A percentile compares a stretch with the other conserved stretches of the same genome.
Conservation (phyloP, 2,113 vertebrate species). For the Emydura subglobosa region DNA sequence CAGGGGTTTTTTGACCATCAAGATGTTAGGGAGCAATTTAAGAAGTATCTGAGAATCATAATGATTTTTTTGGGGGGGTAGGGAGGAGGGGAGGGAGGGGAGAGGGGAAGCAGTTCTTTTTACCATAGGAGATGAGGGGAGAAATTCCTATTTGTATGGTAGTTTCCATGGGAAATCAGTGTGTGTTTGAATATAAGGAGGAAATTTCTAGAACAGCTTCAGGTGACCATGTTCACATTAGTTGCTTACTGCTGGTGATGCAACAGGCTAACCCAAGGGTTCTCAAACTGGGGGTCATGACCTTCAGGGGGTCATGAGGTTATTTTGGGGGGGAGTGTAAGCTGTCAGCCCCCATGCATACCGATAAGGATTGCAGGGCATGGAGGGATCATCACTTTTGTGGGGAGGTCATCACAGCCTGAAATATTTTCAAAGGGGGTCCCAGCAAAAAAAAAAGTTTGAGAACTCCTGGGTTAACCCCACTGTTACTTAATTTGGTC, state of each 20-base stretch:
- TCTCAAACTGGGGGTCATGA: no score
- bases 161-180: not conserved
- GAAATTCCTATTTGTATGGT: not conserved
- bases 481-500: not conserved
- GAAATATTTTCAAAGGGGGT: no score
- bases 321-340: no score
- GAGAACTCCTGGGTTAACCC: not conserved
- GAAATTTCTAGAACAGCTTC: not conserved
- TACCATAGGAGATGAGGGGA: not conserved
- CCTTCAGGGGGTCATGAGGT: no score
- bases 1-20: not conserved
- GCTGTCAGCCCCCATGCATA: no score
- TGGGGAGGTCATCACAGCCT: no score
- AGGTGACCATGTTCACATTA: not conserved
- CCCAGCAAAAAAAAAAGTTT: no score
- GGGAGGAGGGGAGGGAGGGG: no score
- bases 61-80: no score
- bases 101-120: not conserved
- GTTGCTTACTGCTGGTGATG: not conserved
- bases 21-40: not conserved
- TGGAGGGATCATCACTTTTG: no score
- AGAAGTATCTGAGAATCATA: no score
- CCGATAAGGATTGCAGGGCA: no score
- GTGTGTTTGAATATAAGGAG: not conserved
- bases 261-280: not conserved